Conservation (phyloP, 1,140 invertebrate genomes). For the Tetramorium parvispinum region DNA sequence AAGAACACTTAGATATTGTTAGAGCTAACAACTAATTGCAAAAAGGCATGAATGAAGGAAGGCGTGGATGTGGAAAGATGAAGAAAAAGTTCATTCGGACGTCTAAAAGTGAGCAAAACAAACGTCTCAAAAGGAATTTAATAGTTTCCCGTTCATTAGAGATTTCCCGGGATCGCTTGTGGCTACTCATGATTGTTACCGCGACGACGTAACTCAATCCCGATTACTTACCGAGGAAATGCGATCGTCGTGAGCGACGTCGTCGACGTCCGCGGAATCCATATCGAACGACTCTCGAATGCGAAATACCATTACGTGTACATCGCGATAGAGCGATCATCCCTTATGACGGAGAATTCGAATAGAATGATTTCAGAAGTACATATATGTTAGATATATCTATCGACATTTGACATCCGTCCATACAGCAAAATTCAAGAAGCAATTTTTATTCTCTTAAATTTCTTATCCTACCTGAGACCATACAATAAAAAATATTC, state of each 20-base stretch:
- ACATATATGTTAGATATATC: not conserved
- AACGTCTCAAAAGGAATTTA: conserved; percentile 21
- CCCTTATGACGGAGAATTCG: conserved; percentile 36
- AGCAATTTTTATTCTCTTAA: conserved; percentile 10
- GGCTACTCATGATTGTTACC: conserved; percentile 39
- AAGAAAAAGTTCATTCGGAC: not conserved
- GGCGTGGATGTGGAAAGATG: not conserved
- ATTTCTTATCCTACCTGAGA: not conserved
- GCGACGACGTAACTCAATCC: conserved; percentile 43
- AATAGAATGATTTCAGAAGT: conserved; percentile 43
- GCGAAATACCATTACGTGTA: conserved; percentile 42
- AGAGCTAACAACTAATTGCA: not conserved
- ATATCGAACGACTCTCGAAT: conserved; percentile 39
- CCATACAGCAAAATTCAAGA: not conserved
- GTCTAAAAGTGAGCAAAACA: not conserved
- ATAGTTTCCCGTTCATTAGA: conserved; percentile 40
- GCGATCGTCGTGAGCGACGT: conserved; percentile 30
- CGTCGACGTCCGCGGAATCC: conserved; percentile 49
- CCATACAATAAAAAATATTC: not conserved
- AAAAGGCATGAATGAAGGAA: not conserved
- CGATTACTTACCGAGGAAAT: conserved; percentile 47
- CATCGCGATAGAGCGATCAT: conserved; percentile 49
- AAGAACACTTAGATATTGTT: not conserved
- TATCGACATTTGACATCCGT: conserved; percentile 9
- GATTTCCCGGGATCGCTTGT: conserved; percentile 15